Percentiles rank a stretch among this genome's conserved stretches.
Evolutionary conservation across 2,797 vertebrate species (phyloP).

Genomic region (Gobio occitaniae): DNA sequence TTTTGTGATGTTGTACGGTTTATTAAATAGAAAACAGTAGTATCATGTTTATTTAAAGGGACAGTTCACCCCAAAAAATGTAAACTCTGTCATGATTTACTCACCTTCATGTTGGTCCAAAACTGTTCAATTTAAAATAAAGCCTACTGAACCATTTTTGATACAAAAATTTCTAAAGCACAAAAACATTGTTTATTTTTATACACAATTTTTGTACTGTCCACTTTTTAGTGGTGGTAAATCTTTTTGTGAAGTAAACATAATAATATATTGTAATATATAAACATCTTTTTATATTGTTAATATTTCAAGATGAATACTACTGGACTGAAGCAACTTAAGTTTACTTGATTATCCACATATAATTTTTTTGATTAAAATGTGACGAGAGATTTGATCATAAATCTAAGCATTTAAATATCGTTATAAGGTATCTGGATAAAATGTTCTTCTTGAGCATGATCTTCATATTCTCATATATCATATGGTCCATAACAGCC

Average conservation of each 20-base stretch:
- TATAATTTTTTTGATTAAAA: not conserved
- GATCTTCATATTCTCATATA: too few relatives aligned
- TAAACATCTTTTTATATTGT: not conserved
- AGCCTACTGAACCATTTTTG: too few relatives aligned
- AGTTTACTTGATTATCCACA: not conserved
- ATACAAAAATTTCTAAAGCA: too few relatives aligned
- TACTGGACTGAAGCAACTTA: not conserved
- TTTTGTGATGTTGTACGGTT: not conserved
- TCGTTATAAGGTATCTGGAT: too few relatives aligned
- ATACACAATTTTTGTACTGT: too few relatives aligned
- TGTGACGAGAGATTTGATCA: not conserved
- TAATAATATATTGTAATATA: too few relatives aligned
- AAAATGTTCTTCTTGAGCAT: too few relatives aligned
- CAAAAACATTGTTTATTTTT: too few relatives aligned
- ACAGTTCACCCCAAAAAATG: not conserved
- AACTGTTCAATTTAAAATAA: not conserved
- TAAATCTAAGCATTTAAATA: too few relatives aligned
- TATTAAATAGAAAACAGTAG: not conserved
- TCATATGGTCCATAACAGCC: too few relatives aligned
- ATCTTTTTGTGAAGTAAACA: too few relatives aligned
- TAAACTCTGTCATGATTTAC: not conserved
- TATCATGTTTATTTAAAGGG: not conserved
- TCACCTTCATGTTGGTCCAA: not conserved
- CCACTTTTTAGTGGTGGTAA: too few relatives aligned
- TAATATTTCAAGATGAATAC: not conserved